Evolutionary conservation across 2,113 vertebrate genomes (phyloP).

Genomic region (Acrocephalus kingi): DNA sequence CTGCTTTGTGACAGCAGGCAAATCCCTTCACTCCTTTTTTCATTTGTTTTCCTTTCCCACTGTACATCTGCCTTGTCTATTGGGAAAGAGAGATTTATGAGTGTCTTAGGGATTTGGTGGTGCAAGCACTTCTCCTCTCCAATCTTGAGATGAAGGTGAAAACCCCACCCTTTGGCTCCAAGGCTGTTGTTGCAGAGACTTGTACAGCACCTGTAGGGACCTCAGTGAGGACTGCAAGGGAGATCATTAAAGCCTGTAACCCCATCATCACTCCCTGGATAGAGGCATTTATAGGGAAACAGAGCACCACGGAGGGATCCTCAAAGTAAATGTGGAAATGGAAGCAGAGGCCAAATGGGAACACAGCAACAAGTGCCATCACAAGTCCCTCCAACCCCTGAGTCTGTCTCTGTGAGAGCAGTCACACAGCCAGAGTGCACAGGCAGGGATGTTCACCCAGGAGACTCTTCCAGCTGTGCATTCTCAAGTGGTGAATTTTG

Average conservation of each 20-base stretch:
- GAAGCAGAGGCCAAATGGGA: background rate
- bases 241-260: background rate
- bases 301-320: background rate
- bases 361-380: background rate
- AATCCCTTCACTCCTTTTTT: background rate
- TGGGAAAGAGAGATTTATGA: constrained; percentile 42
- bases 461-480: background rate
- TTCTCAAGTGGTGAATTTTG: background rate
- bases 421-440: background rate
- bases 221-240: background rate
- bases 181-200: background rate
- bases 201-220: background rate
- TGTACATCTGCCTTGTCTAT: background rate
- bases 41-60: constrained; percentile 25
- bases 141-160: background rate
- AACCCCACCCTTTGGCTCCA: constrained; percentile 28
- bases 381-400: background rate
- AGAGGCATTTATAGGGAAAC: background rate
- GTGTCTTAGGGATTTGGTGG: background rate
- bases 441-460: background rate
- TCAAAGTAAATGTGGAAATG: background rate
- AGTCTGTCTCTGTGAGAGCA: background rate
- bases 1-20: background rate
- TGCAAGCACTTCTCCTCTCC: constrained; percentile 11
- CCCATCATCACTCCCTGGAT: background rate